Percentiles rank a stretch among this genome's conserved stretches.
These are phyloP conservation scores for Lagenorhynchus albirostris DNA, from an alignment of 2,113 vertebrate genomes.

Conservation along the genomic window DNA sequence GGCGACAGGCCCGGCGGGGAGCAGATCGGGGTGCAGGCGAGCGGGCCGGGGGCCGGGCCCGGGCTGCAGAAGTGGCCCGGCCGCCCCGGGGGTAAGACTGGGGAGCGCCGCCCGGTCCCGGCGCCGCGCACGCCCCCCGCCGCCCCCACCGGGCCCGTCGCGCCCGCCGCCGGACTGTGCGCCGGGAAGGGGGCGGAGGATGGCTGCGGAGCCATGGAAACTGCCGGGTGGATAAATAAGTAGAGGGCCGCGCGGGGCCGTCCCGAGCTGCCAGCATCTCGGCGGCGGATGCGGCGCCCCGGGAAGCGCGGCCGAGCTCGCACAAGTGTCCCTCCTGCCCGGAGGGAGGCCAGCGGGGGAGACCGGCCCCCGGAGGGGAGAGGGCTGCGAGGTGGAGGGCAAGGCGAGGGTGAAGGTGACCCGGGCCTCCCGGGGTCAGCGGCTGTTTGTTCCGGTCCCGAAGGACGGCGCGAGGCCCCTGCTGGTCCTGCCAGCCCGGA, in stretches of 20 bases:
- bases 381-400: background rate
- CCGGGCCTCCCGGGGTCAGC: background rate
- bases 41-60: background rate
- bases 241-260: background rate
- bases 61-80: background rate
- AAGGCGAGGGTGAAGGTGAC: slow-evolving; percentile 17
- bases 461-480: background rate
- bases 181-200: slow-evolving; percentile 25
- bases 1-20: background rate
- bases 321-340: background rate
- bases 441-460: background rate
- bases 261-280: slow-evolving; percentile 5
- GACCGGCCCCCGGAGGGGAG: background rate
- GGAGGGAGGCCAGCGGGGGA: background rate
- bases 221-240: background rate
- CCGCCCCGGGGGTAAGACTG: background rate
- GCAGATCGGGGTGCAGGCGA: background rate
- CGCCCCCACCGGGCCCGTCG: background rate
- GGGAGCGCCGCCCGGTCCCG: background rate
- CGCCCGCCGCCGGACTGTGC: background rate
- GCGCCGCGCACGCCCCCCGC: background rate
- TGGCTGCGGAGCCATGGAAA: slow-evolving; percentile 55
- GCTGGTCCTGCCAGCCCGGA: background rate
- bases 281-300: background rate
- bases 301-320: background rate